Base-by-base conservation (phyloP, 2,888 invertebrate genomes). In the Ennomos erosarius region DNA sequence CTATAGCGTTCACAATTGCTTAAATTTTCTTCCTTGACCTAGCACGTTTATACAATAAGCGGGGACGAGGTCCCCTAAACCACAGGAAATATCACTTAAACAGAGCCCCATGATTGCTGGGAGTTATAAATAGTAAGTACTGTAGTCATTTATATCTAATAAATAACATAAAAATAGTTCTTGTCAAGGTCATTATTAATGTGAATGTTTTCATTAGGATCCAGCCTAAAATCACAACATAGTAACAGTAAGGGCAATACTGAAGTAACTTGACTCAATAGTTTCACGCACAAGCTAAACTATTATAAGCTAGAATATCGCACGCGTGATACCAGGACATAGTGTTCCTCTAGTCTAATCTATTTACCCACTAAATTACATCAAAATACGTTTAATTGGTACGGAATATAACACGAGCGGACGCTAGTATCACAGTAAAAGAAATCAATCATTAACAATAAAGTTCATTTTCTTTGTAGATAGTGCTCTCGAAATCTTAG, bases 41-140 rank as follows among this genome's bases (percentile, higher is more conserved):
- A 16, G 8, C 39, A 13, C 13, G 9, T 26, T 44, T 38, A 55
- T 12, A 44, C 13, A 52, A 48, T 43, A 36, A 38, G 9, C 10
- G 43, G 57, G 52, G 34, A 16, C 52, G 4, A 33, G 35, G 52
- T 47, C 52, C 52, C 57, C 47, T 33, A 34, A 16, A 51, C 43
- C 56, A 51, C 52, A 58, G 57, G 47, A 52, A n/a, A 57, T 47
- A 57, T 57, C 57, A 57, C 51, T 57, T 57, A 36, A 36, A 45
- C 33, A 12, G n/a, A 40, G 4, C 40, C 39, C 38, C 46, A 43
- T 34, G 39, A 37, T 35, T n/a, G 9, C 10, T 12, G 44, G 37
- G 56, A 33, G 37, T 38, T 39, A 52, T 33, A 47, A 46, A 43
- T 43, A 45, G 44, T 49, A 55, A 43, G 42, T 44, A 49, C 38